Base-by-base conservation (phyloP, 23 tunicate genomes). In the Oikopleura albicans region DNA sequence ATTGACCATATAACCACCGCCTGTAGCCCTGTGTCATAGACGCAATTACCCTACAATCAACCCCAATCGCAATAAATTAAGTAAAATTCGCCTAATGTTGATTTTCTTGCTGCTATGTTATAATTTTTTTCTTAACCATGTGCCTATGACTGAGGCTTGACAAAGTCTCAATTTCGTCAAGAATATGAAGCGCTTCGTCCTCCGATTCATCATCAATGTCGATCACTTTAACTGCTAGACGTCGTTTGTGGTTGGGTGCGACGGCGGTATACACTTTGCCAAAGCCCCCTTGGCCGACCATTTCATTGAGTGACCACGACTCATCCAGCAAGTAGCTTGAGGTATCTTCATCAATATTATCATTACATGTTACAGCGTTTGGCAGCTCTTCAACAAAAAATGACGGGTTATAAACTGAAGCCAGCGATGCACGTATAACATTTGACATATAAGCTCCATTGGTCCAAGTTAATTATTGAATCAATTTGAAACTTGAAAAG, bases 201-300 rank as follows among this genome's bases (percentile, higher is more conserved):
- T 71, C 79, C 28, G 28, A 2, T 27, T 31, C 79, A 12, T 71
- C 35, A 37, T 71, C 79, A 71, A 29, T 71, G 4, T 71, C 79
- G 37, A 71, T 37, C 4, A 71, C 79, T 71, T 71, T 71, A 2
- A 71, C 79, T 22, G 79, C 79, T 71, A 71, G 37, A 22, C 37
- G 33, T 71, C 31, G 4, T 16, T 71, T 71, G 4, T 34, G 28
- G 4, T 71, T 29, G 2, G 27, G 79, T 2, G 4, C 4, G 37
- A 71, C 31, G 2, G 79, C 79, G 31, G 79, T 29, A 71, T 71
- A 71, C 28, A 71, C 79, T 71, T 29, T 16, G 27, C 79, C 79
- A 31, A 71, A 71, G 28, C 79, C 79, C 27, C 79, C 79, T 71
- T 29, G 27, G 79, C 79, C 79, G 37, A 71, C 28, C 4, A 71